phyloP scores from a whole-genome alignment of 2,113 vertebrate genomes.

The Collichthys lucidus region DNA sequence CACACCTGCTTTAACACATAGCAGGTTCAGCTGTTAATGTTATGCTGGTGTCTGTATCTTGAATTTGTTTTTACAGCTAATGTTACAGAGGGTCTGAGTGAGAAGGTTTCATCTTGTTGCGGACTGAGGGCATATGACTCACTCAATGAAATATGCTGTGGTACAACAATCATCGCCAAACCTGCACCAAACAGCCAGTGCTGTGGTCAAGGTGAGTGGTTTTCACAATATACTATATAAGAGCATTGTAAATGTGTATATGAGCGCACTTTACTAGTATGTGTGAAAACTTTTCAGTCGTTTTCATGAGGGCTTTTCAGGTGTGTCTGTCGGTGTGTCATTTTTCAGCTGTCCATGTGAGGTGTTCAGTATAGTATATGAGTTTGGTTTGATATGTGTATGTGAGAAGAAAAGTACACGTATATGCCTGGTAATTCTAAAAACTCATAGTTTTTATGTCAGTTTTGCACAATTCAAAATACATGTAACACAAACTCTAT shows the following conservation, averaged over 20 bases:
- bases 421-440: too few relatives aligned
- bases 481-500: not conserved
- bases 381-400: too few relatives aligned
- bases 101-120: constrained; percentile 41
- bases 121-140: constrained; percentile 18
- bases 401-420: too few relatives aligned
- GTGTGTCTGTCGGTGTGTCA: too few relatives aligned
- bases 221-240: too few relatives aligned
- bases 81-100: constrained; percentile 9
- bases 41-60: not conserved
- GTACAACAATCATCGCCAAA: not conserved
- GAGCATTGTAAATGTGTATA: too few relatives aligned
- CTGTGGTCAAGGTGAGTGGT: constrained; percentile 58
- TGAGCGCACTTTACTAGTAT: too few relatives aligned
- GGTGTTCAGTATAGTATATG: too few relatives aligned
- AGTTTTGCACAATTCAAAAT: not conserved
- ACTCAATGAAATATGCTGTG: constrained; percentile 55
- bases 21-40: not conserved
- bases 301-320: too few relatives aligned
- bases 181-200: not conserved
- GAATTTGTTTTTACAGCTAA: not conserved
- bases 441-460: not conserved
- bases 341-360: too few relatives aligned
- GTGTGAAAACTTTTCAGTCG: too few relatives aligned
- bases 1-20: not conserved